These are phyloP conservation scores for Nothocercus nigrocapillus DNA, from an alignment of 2,113 vertebrate genomes.

Conservation along the genomic window DNA sequence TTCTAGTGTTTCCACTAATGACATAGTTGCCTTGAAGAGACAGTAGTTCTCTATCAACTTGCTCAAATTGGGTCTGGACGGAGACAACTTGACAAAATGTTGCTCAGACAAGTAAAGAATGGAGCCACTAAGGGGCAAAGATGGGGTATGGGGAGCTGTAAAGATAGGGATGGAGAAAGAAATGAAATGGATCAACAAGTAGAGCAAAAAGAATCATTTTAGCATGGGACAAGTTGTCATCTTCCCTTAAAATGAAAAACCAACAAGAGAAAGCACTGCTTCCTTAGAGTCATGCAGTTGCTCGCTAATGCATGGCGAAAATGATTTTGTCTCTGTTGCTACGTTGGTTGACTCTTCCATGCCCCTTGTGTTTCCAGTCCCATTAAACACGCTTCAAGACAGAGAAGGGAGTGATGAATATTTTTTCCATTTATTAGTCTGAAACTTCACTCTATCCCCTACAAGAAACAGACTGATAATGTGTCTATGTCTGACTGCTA, in stretches of 20 bases:
- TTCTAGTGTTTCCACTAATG: conserved; percentile 73
- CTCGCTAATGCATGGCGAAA: not conserved
- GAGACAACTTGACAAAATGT: conserved; percentile 34
- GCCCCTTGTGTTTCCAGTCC: not conserved
- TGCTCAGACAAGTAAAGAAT: conserved; percentile 47
- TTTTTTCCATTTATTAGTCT: conserved; percentile 8
- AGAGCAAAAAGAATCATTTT: not conserved
- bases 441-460: not conserved
- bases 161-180: not conserved
- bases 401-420: not conserved
- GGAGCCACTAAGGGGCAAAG: not conserved
- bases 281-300: not conserved
- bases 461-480: not conserved
- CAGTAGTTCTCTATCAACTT: conserved; percentile 67
- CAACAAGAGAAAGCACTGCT: not conserved
- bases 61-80: conserved; percentile 64
- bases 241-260: not conserved
- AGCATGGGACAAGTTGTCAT: not conserved
- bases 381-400: conserved; percentile 7
- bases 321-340: not conserved
- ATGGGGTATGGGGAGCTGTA: not conserved
- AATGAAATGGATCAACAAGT: not conserved
- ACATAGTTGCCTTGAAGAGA: conserved; percentile 67
- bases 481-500: not conserved
- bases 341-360: not conserved